Evolutionary conservation across 1,140 invertebrate species (phyloP), one percentile per base, ranked within the genome.

Genomic region (Drosophila malerkotliana): DNA sequence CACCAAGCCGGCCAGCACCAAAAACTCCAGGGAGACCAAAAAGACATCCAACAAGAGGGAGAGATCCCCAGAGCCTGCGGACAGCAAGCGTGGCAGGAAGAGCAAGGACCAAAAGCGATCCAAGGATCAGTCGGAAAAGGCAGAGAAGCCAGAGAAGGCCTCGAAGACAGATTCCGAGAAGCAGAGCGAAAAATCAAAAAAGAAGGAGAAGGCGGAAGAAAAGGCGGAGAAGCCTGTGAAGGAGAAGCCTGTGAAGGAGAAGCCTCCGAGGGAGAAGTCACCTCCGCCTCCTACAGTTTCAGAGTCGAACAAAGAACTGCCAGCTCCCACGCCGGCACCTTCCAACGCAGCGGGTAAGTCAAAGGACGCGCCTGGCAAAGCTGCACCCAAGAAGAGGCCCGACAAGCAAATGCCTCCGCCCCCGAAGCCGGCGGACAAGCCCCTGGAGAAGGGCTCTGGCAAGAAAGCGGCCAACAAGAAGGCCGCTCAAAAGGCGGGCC

Each of bases 391-490:
- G 34, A 88, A 88, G 10, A 63, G 72, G 6, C 21, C 68, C 1
- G 84, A 88, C 44, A 88, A 88, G 14, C 84, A 88, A 66, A 88
- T 88, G 83, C 83, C 83, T 1, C 83, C 83, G 9, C 83, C 83
- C 3, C 76, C 84, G 1, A 88, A 88, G 44, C 83, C 84, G 0
- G 84, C 68, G 0, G 84, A 83, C 1, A 88, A 89, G 8, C 30
- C 63, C 0, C 15, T 6, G 1, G 83, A 79, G 21, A 91, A 74
- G 24, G 74, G 71, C 9, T 53, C 77, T 3, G 64, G 72, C 6
- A 90, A 71, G 58, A 92, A 84, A 56, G 52, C 66, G 6, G 64
- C 84, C 4, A 64, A 64, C 3, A 91, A 87, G n/a, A 91, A 88
- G 28, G 77, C 64, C 0, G 76, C 59, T n/a, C 76, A 79, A 2